Evolutionary conservation across 2,797 vertebrate genomes (phyloP).

Genomic region (Lycodopsis pacificus): DNA sequence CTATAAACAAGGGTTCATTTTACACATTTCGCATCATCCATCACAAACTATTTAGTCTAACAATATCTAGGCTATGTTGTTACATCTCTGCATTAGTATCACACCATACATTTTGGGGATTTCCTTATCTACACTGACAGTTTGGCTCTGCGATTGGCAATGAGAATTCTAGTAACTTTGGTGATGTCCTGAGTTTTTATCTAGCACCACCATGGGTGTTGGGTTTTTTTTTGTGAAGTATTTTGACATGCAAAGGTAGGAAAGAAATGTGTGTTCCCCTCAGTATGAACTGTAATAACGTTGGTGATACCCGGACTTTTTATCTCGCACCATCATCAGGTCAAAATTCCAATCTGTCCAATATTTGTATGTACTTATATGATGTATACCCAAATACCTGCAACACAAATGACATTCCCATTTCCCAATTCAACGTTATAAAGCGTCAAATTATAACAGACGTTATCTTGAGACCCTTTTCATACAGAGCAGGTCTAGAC

Average conservation of each 20-base stretch:
- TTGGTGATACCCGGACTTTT: constrained; percentile 10
- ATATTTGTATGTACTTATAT: constrained; percentile 4
- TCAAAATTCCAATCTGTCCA: neutral
- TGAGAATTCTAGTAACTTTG: neutral
- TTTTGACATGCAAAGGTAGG: neutral
- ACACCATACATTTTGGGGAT: neutral
- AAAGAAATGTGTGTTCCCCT: neutral
- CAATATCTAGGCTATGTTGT: neutral
- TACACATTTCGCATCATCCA: neutral
- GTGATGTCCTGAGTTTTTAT: neutral
- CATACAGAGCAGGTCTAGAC: neutral
- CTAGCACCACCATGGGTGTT: neutral
- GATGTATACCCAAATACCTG: neutral
- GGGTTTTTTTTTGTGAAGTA: neutral
- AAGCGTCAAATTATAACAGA: neutral
- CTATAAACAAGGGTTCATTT: constrained; percentile 17
- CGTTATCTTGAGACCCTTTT: neutral
- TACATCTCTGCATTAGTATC: neutral
- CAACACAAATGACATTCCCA: constrained; percentile 1
- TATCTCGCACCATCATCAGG: neutral
- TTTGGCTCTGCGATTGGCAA: neutral
- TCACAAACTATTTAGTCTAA: neutral
- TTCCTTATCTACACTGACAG: neutral
- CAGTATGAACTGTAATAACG: neutral
- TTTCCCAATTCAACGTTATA: neutral